These are phyloP conservation scores for Amphipyra tragopoginis DNA, from an alignment of 2,888 invertebrate species.

Conservation along the genomic window DNA sequence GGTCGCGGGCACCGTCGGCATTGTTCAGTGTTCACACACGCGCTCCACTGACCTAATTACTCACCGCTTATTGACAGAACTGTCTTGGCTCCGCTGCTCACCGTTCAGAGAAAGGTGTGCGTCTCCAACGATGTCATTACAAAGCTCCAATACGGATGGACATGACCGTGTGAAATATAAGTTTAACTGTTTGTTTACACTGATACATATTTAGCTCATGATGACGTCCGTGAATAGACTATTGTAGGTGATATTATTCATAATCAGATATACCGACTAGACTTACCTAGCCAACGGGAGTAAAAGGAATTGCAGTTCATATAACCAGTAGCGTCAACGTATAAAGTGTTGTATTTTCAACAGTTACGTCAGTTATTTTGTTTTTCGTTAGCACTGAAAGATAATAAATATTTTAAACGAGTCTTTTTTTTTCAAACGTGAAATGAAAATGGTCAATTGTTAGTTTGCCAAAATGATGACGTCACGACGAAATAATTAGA, in stretches of 20 bases:
- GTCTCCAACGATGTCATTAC: slow-evolving; percentile 56
- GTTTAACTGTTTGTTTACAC: slow-evolving; percentile 51
- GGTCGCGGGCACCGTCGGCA: slow-evolving; percentile 66
- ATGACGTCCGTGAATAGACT: slow-evolving; percentile 40
- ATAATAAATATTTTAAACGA: no score
- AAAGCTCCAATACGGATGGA: slow-evolving; percentile 43
- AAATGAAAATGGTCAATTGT: slow-evolving; percentile 34
- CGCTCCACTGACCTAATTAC: slow-evolving; percentile 87
- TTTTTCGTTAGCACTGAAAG: no score
- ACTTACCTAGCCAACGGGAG: background rate
- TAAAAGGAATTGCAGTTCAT: slow-evolving; percentile 5
- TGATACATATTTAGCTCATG: slow-evolving; percentile 40
- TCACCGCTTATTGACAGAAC: slow-evolving; percentile 85
- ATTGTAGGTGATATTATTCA: slow-evolving; percentile 38
- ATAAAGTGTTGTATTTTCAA: background rate
- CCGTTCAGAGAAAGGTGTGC: slow-evolving; percentile 72
- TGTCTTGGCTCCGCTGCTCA: slow-evolving; percentile 83
- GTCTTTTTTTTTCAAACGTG: background rate
- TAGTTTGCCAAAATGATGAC: slow-evolving; percentile 48
- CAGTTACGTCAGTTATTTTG: no score
- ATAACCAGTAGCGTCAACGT: background rate
- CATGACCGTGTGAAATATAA: slow-evolving; percentile 44
- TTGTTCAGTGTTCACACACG: slow-evolving; percentile 79
- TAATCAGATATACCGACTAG: slow-evolving; percentile 10
- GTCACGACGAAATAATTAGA: slow-evolving; percentile 27